Evolutionary conservation across 2,113 vertebrate species (phyloP).

Genomic region (Gopherus evgoodei): DNA sequence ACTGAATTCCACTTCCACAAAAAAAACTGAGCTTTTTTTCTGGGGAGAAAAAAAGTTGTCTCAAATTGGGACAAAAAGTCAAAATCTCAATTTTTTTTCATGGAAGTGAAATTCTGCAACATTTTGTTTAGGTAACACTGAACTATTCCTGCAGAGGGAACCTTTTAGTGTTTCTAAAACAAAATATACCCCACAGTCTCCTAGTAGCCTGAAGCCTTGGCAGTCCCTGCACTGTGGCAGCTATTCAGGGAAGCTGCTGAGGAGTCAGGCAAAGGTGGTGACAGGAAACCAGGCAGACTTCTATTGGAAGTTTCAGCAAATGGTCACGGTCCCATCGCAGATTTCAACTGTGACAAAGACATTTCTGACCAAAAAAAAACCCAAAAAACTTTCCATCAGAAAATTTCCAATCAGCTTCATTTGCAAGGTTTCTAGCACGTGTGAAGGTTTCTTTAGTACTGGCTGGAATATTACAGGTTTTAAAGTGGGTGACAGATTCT

Average conservation of each 20-base stretch:
- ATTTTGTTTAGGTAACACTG: background rate
- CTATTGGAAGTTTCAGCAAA: background rate
- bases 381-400: background rate
- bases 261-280: background rate
- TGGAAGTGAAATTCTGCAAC: background rate
- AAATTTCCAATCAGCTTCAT: background rate
- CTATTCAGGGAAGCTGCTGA: background rate
- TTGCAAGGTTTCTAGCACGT: background rate
- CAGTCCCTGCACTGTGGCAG: background rate
- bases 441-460: background rate
- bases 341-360: background rate
- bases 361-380: background rate
- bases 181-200: background rate
- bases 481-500: background rate
- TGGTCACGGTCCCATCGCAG: slow-evolving; percentile 2
- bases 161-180: background rate
- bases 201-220: background rate
- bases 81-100: background rate
- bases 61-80: background rate
- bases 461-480: background rate
- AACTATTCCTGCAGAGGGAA: slow-evolving; percentile 2
- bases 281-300: background rate
- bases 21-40: background rate
- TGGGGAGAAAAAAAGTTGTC: background rate
- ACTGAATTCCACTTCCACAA: background rate